Evolutionary conservation across 2,888 invertebrate species (phyloP), one percentile per base, ranked within the genome.

Genomic region (Phasia obesa): DNA sequence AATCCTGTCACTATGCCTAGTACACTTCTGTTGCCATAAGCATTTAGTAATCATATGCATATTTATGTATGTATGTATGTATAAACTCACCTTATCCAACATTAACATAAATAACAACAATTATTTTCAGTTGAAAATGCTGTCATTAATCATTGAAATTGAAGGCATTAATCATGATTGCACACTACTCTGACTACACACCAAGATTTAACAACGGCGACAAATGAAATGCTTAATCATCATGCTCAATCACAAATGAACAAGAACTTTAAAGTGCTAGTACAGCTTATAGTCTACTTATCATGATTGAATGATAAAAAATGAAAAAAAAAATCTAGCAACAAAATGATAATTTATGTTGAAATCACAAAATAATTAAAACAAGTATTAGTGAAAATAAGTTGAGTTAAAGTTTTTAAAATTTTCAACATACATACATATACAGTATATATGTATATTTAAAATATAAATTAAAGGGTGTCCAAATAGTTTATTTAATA

Each of bases 81-180:
- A n/a, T n/a, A 42, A 13, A 42, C 15, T 13, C 13, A 35, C 17
- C 1, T n/a, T 7, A 51, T 15, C 53, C n/a, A 53, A 2, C 64
- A 71, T 21, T 15, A 53, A 49, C 38, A 49, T 19, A 25, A 59
- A 64, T 23, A 64, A 80, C 69, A 70, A 57, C 69, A 70, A 57
- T 75, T 70, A 76, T 76, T 81, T 64, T 44, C 60, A 76, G 38
- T 51, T 76, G 25, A 67, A 69, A 55, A 42, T 27, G 44, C 31
- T 55, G 55, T 76, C 83, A 83, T 83, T 83, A 83, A 83, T 83
- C 83, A 83, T 71, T 67, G 67, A 79, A 79, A 79, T 83, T 83
- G 79, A 79, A 67, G 71, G 75, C 83, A 71, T 79, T 79, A 79
- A 83, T 76, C 71, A 79, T 67, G 55, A 79, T 57, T 57, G 47